These are phyloP conservation scores for Erythrocercus mccallii DNA, from an alignment of 2,113 vertebrate species.

Conservation along the genomic window DNA sequence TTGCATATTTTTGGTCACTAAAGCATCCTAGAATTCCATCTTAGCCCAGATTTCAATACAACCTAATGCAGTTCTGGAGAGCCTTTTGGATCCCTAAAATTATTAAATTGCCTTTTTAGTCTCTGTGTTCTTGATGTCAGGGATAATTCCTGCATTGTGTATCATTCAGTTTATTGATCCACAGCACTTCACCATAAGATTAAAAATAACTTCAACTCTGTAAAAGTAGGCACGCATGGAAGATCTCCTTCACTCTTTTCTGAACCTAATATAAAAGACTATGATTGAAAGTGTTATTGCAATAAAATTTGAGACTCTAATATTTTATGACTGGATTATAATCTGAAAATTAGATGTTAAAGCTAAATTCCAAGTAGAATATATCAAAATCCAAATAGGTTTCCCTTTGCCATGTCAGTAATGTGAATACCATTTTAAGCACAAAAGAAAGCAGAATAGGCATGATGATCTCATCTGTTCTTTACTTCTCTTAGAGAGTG, in stretches of 20 bases:
- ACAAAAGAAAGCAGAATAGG: not conserved
- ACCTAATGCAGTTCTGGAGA: rapidly evolving
- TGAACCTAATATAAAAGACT: not conserved
- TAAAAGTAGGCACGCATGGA: not conserved
- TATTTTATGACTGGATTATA: not conserved
- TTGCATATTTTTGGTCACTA: not conserved
- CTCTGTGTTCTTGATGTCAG: not conserved
- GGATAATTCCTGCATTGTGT: not conserved
- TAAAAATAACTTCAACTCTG: not conserved
- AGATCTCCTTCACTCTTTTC: not conserved
- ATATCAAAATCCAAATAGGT: not conserved
- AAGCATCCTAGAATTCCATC: not conserved
- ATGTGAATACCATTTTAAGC: not conserved
- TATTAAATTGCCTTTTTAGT: not conserved
- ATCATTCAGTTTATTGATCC: not conserved
- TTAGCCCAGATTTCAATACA: not conserved
- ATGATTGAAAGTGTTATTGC: not conserved
- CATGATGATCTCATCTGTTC: not conserved
- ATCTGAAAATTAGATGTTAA: not conserved
- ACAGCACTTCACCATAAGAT: not conserved
- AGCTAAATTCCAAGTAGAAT: not conserved
- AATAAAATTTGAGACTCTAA: not conserved
- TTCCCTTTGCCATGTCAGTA: not conserved
- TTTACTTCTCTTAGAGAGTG: not conserved
- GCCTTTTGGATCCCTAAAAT: not conserved